phyloP scores from a whole-genome alignment of 2,113 vertebrate species.

The Hypanus sabinus region DNA sequence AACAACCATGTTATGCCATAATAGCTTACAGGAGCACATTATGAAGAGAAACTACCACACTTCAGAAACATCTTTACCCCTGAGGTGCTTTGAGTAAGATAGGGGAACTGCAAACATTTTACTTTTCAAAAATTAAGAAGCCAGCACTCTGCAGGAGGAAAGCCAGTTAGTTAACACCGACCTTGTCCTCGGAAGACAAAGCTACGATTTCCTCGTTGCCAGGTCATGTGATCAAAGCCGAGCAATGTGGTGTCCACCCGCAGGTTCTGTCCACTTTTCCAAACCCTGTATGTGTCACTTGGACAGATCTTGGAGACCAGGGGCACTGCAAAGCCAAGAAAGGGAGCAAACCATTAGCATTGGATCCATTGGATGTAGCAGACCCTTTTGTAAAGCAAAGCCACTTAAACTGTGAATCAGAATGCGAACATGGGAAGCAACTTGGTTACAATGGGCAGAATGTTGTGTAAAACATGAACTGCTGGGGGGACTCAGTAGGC shows the following conservation, averaged over 20 bases:
- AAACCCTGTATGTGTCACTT: conserved; percentile 93
- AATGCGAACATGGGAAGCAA: neutral
- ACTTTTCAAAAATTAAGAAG: neutral
- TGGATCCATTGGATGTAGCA: too few species aligned
- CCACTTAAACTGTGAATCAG: neutral
- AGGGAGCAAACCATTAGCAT: neutral
- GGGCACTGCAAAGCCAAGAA: conserved; percentile 64
- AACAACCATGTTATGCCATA: neutral
- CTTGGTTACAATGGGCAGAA: neutral
- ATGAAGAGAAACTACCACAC: neutral
- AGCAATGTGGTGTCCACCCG: conserved; percentile 91
- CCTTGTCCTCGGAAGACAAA: conserved; percentile 93
- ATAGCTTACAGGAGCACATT: neutral
- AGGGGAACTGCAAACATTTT: neutral
- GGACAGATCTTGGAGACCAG: conserved; percentile 95
- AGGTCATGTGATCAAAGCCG: conserved; percentile 97
- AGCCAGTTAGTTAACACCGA: conserved; percentile 47
- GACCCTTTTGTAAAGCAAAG: neutral
- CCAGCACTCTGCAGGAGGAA: too few species aligned
- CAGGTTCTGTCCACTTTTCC: conserved; percentile 94
- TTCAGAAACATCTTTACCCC: neutral
- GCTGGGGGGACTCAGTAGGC: too few species aligned
- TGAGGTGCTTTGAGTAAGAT: neutral
- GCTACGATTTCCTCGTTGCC: conserved; percentile 93
- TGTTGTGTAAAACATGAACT: neutral